Base-by-base conservation (phyloP, 2,797 vertebrate species). In the Coluber constrictor region DNA sequence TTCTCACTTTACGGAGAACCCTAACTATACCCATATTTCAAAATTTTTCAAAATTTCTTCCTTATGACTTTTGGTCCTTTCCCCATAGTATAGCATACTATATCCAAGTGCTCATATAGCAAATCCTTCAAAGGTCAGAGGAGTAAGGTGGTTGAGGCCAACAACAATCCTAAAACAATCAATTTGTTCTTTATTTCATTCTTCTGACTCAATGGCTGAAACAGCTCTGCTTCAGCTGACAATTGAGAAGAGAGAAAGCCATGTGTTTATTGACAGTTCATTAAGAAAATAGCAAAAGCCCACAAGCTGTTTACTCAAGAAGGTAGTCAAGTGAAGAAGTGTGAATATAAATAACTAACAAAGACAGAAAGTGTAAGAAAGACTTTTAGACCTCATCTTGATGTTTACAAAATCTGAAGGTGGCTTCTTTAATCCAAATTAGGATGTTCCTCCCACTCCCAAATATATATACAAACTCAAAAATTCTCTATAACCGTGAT, bases 191-290 rank as follows among this genome's bases (percentile, higher is more conserved):
- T 91, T n/a, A 15, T 43, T 61, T 27, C 2, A 4, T 66, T 90
- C 93, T 79, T 94, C 93, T 90, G 94, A 93, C 93, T 94, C 88
- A 93, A 79, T 9, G 60, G 94, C 6, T 79, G 91, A 95, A 96
- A 95, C 94, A 95, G 90, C 83, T 92, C 87, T 92, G 51, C 66
- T 89, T 93, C 87, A 96, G 94, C 93, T 95, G 94, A 12, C 86
- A 86, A 61, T 94, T 94, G 86, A 92, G 16, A 86, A 94, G 87
- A 93, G 63, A 92, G 20, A 86, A 95, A 95, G 90, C 94, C 92
- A 4, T 96, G 95, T 96, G 97, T 96, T 97, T 97, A 96, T 96
- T 97, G 97, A 96, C 97, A 97, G 95, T 96, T 96, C 97, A 97
- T 97, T 97, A 97, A 97, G 96, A 97, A 98, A 91, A 97, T 96